Base-by-base conservation (phyloP, 2,797 vertebrate genomes). In the Poecilia picta region DNA sequence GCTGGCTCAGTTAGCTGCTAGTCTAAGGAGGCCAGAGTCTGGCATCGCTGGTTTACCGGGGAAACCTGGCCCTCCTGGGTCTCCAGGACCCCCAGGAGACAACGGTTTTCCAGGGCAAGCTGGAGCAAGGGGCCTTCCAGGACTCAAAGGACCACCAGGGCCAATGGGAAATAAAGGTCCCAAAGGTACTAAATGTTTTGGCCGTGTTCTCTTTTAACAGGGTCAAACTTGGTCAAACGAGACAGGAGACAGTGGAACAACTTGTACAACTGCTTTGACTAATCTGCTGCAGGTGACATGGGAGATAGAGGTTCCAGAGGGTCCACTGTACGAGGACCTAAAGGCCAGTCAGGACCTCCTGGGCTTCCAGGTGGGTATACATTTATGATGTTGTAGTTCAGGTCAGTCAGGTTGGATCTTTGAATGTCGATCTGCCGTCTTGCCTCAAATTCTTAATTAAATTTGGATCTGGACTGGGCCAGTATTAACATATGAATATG, bases 251-350 rank as follows among this genome's bases (percentile, higher is more conserved):
- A 2, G 31, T 8, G 47, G 5, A 23, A 53, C 39, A 75, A 20
- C n/a, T 39, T 72, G 46, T 72, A n/a, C 39, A 28, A 23, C 59
- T n/a, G 12, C 73, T 28, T 43, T 82, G 3, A 80, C 77, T 15
- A 31, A 25, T 7, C 0, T 89, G 33, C 83, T 84, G 71, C 91
- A 99, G 98, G 98, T 96, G 98, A 99, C 88, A 79, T 96, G 87
- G 98, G 98, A 89, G 98, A 99, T 93, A 96, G 95, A 90, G 98
- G 98, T 28, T 95, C 96, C 57, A 96, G 97, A 95, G 98, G 98
- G 45, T 93, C 95, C 45, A 97, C 97, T 76, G 95, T 92, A 66
- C 95, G 97, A 94, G 98, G 98, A 86, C 89, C 95, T 13, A 99
- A 98, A 95, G 98, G 98, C 87, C 91, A 97, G 77, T 97, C 95